Percentiles rank a stretch among this genome's conserved stretches.
Conservation (phyloP, 2,113 vertebrate genomes). For the Nanorana parkeri region DNA sequence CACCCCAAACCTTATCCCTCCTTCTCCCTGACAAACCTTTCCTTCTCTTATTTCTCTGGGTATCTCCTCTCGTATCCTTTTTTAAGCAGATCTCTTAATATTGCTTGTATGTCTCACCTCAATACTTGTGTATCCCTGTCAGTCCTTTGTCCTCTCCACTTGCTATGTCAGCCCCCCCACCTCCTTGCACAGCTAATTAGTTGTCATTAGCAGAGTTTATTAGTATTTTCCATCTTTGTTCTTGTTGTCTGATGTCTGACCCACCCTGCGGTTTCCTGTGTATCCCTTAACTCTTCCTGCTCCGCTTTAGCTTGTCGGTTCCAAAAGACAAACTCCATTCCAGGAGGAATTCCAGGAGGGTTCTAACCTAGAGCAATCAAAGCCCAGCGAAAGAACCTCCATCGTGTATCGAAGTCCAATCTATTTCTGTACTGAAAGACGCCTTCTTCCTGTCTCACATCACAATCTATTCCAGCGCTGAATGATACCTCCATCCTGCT, state of each 20-base stretch:
- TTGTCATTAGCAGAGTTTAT: slow-evolving; percentile 56
- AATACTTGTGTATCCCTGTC: slow-evolving; percentile 17
- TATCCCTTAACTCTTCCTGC: slow-evolving; percentile 51
- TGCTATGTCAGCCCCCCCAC: slow-evolving; percentile 1
- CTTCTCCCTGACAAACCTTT: slow-evolving; percentile 51
- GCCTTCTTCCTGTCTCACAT: slow-evolving; percentile 32
- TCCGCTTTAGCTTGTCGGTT: background rate
- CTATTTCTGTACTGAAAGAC: slow-evolving; percentile 34
- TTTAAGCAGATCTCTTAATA: slow-evolving; percentile 27
- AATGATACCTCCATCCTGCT: slow-evolving; percentile 41
- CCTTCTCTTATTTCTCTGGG: slow-evolving; percentile 40
- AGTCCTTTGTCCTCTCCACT: slow-evolving; percentile 8
- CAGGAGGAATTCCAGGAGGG: too few species aligned
- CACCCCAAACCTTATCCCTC: slow-evolving; percentile 53
- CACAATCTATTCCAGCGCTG: slow-evolving; percentile 36
- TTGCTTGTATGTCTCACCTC: slow-evolving; percentile 15
- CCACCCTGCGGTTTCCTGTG: slow-evolving; percentile 55
- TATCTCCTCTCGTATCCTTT: slow-evolving; percentile 48
- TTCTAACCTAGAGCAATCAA: background rate
- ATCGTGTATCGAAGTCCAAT: slow-evolving; percentile 44
- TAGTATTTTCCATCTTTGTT: slow-evolving; percentile 57
- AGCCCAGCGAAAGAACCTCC: slow-evolving; percentile 19
- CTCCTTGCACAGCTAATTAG: slow-evolving; percentile 44
- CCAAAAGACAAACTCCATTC: background rate
- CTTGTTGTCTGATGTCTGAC: slow-evolving; percentile 51